Evolutionary conservation across 2,113 vertebrate species (phyloP).

Genomic region (Greenwoodochromis staneri): DNA sequence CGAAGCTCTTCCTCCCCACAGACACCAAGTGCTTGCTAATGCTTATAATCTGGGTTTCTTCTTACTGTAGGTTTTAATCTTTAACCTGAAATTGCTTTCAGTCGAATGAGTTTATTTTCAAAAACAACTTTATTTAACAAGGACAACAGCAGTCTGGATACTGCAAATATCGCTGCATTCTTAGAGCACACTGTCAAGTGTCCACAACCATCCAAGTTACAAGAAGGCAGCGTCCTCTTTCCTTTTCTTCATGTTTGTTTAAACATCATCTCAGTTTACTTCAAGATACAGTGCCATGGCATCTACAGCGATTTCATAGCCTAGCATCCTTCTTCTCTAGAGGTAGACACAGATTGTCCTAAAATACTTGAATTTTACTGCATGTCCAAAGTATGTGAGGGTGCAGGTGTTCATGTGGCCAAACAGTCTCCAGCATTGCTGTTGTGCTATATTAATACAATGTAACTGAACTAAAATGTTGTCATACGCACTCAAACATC

Average conservation of each 20-base stretch:
- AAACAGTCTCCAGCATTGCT: not conserved
- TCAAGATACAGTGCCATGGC: not conserved
- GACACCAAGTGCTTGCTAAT: not conserved
- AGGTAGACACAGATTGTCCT: rapidly evolving
- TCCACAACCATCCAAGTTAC: not conserved
- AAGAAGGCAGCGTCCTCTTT: not conserved
- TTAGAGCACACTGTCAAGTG: not conserved
- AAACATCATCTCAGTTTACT: not conserved
- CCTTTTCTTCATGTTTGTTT: not conserved
- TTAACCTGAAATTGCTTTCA: not conserved
- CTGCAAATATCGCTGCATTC: not conserved
- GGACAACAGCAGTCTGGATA: not conserved
- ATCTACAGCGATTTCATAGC: not conserved
- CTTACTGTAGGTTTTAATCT: not conserved
- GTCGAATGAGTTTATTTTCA: not conserved
- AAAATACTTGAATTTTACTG: not conserved
- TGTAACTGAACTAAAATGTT: not conserved
- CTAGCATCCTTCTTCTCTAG: not conserved
- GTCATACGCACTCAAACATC: not conserved
- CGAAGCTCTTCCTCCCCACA: rapidly evolving
- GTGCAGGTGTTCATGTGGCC: not conserved
- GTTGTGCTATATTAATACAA: not conserved
- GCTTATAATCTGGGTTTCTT: not conserved
- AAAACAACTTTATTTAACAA: not conserved
- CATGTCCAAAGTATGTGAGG: not conserved